phyloP scores from a whole-genome alignment of 1,140 invertebrate genomes.

The Drosophila triauraria region DNA sequence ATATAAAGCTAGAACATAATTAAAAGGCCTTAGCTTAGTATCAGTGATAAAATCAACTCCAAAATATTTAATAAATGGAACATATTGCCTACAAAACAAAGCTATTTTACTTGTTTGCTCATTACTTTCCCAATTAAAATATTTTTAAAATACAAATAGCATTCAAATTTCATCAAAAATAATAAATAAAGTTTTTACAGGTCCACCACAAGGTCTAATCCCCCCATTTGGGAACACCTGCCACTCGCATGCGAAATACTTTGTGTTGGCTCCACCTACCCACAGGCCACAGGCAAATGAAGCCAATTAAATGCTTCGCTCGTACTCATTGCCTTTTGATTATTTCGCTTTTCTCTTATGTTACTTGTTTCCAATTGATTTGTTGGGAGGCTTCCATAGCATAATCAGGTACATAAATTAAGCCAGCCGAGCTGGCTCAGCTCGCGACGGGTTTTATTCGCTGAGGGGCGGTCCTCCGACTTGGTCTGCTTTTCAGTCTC shows the following conservation, averaged over 20 bases:
- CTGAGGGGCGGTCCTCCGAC: conserved; percentile 44
- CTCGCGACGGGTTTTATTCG: conserved; percentile 29
- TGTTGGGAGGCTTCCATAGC: conserved; percentile 50
- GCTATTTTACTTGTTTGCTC: no score
- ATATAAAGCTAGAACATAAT: not conserved
- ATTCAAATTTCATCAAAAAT: not conserved
- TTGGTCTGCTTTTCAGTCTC: conserved; percentile 7
- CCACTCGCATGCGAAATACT: conserved; percentile 28
- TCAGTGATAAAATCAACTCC: not conserved
- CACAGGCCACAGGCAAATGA: conserved; percentile 34
- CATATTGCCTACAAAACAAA: no score
- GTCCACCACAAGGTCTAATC: conserved; percentile 4
- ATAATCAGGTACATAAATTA: conserved; percentile 77
- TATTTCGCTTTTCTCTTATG: conserved; percentile 37
- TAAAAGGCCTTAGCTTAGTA: not conserved
- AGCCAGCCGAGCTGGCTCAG: conserved; percentile 15
- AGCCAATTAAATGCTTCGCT: conserved; percentile 68
- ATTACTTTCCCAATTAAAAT: not conserved
- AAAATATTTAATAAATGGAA: no score
- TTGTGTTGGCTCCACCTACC: conserved; percentile 60
- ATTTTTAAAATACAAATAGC: not conserved
- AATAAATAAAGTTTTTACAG: conserved; percentile 2
- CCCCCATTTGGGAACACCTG: not conserved
- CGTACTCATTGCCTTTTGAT: conserved; percentile 52
- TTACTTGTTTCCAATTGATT: conserved; percentile 65